Base-by-base conservation (phyloP, 2,888 invertebrate genomes). In the Lamellibrachia satsuma region DNA sequence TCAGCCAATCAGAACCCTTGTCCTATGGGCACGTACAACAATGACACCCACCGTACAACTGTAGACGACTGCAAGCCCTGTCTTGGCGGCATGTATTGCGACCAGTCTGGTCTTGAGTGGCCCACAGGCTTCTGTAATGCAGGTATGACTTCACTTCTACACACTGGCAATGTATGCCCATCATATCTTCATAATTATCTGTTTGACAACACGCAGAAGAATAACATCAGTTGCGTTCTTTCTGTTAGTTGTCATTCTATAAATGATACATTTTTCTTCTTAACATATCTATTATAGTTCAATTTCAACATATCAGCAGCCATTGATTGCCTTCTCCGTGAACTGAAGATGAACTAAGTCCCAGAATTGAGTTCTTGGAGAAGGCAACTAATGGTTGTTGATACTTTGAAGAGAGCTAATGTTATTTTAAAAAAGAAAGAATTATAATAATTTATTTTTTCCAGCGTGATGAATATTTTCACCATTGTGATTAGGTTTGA, bases 11-110 rank as follows among this genome's bases (percentile, higher is more conserved):
- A 95, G 93, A 95, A 93, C 94, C 96, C 96, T 15, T 96, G 96
- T 92, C 96, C 95, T 7, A 52, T 55, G 7, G 95, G 95, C 51
- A 96, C 95, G 0, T 96, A 95, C 94, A 95, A 94, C 93, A 96
- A 96, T 92, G 91, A 94, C 51, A 96, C 96, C 0, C 94, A 95
- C 93, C 93, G 94, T 7, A 94, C 95, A 2, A 93, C 75, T 7
- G 90, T 94, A 0, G 92, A 94, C 3, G 95, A 96, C 93, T 96
- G 96, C 93, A 94, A 94, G 93, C 93, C 94, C 0, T 96, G 96
- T 94, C 93, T 94, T 9, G 95, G 95, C n/a, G 95, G 95, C 27
- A 75, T 52, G 57, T 95, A 94, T 93, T 95, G 95, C 92, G 94
- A 94, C 52, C 60, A 57, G n/a, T 91, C 90, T 15, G 95, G 94